Base-by-base conservation (phyloP, 2,113 vertebrate genomes). In the Pangasianodon gigas region DNA sequence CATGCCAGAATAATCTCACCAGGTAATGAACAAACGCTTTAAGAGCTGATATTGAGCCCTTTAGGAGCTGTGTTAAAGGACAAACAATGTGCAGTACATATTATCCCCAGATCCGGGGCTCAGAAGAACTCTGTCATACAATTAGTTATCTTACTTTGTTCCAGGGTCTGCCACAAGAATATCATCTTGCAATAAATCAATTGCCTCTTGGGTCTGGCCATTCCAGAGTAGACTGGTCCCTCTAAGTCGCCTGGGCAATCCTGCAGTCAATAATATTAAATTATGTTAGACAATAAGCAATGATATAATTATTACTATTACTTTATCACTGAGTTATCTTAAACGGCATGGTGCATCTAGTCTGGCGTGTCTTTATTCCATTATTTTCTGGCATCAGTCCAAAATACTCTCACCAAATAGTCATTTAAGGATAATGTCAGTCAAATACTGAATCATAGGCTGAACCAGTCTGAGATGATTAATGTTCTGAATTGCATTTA, bases 151-250 rank as follows among this genome's bases (percentile, higher is more conserved):
- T 95, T 92, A 98, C 97, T 96, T 98, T 89, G 97, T 98, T 90
- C 98, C 97, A 3, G 97, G 97, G 87, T 98, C 97, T 0, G 95
- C 97, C 32, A 98, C 97, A 48, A 99, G 93, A 18, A 98, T 92
- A 0, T 98, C 98, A 14, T 98, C 98, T 56, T 95, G 95, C 77
- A 99, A 94, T 89, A 98, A 95, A 11, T 90, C 87, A 0, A 98
- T 93, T 2, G 97, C 98, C 0, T 96, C 96, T 86, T 95, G 92
- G 0, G 97, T 99, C 77, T 90, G 96, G 74, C 97, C 97, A 26
- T 90, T 95, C 98, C 97, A 98, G 19, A 98, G 95, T 88, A 98
- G 96, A 3, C 93, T 97, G 56, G 97, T 98, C 51, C 97, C 96
- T 4, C 97, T 86, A 90, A 98, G 95, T 91, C 96, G 94, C 91